Evolutionary conservation across 2,113 vertebrate species (phyloP).

Genomic region (Gymnarchus niloticus): DNA sequence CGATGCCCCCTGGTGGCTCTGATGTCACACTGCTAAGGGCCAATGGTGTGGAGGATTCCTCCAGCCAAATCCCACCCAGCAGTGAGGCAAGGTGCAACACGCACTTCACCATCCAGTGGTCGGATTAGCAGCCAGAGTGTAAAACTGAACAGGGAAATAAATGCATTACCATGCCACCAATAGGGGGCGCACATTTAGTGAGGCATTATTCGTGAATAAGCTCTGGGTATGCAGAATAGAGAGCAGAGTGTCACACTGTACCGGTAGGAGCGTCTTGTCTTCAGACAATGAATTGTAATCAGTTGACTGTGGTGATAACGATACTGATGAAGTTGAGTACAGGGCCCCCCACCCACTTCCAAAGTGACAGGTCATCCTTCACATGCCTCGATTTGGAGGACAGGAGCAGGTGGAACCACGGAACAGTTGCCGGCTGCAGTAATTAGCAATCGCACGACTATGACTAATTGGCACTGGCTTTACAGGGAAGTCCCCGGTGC

Average conservation of each 20-base stretch:
- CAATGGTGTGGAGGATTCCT: neutral
- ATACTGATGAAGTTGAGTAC: neutral
- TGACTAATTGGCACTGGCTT: conserved; percentile 24
- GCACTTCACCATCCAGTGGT: neutral
- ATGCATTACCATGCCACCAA: neutral
- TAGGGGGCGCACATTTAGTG: no score
- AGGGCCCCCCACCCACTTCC: neutral
- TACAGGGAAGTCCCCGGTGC: neutral
- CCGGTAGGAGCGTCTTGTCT: no score
- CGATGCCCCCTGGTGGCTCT: neutral
- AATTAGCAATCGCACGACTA: conserved; percentile 25
- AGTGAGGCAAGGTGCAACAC: no score
- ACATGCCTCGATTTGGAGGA: neutral
- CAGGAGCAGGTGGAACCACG: neutral
- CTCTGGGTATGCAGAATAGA: no score
- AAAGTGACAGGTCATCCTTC: conserved; percentile 17
- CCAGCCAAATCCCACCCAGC: neutral
- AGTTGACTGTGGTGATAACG: no score
- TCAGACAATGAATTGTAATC: no score
- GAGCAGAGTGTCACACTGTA: neutral
- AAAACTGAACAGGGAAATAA: neutral
- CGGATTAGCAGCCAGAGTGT: neutral
- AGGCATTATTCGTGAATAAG: no score
- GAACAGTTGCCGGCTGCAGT: neutral
- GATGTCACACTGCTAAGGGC: neutral